Conservation (phyloP, 92 coral and sea anemone genomes). For the Epizoanthus stellaris region DNA sequence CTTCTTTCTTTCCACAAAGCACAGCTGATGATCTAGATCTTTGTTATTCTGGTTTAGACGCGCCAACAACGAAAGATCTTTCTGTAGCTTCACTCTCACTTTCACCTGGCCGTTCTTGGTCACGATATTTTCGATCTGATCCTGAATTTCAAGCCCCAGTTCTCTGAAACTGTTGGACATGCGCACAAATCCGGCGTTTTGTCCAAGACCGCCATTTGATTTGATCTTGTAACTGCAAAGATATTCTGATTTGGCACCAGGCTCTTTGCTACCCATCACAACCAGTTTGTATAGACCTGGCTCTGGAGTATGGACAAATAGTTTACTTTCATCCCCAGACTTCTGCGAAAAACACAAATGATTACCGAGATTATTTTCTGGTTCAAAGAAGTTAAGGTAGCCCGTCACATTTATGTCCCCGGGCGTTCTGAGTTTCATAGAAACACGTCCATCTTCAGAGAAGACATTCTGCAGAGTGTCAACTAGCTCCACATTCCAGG, state of each 20-base stretch:
- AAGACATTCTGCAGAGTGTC: constrained; percentile 73
- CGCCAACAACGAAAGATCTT: constrained; percentile 62
- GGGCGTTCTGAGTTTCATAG: constrained; percentile 66
- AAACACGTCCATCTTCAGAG: constrained; percentile 68
- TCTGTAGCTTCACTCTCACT: constrained; percentile 59
- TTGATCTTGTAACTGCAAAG: constrained; percentile 74
- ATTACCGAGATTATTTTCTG: constrained; percentile 62
- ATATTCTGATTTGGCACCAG: constrained; percentile 60
- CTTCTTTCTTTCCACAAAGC: constrained; percentile 70
- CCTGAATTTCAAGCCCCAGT: constrained; percentile 67
- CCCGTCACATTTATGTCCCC: constrained; percentile 59
- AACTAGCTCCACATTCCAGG: constrained; percentile 57
- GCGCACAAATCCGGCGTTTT: constrained; percentile 81
- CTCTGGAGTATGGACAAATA: constrained; percentile 70
- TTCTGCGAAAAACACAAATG: constrained; percentile 72
- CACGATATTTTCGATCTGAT: constrained; percentile 69
- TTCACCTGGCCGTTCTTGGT: constrained; percentile 65
- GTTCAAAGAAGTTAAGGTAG: constrained; percentile 53
- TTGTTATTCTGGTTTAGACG: constrained; percentile 66
- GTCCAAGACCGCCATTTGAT: constrained; percentile 70
- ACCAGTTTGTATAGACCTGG: constrained; percentile 73
- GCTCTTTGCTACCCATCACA: constrained; percentile 63
- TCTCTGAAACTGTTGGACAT: constrained; percentile 62
- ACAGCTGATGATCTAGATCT: constrained; percentile 66
- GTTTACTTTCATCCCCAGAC: constrained; percentile 39